Base-by-base conservation (phyloP, 2,888 invertebrate species). In the Sarcophaga rosellei region DNA sequence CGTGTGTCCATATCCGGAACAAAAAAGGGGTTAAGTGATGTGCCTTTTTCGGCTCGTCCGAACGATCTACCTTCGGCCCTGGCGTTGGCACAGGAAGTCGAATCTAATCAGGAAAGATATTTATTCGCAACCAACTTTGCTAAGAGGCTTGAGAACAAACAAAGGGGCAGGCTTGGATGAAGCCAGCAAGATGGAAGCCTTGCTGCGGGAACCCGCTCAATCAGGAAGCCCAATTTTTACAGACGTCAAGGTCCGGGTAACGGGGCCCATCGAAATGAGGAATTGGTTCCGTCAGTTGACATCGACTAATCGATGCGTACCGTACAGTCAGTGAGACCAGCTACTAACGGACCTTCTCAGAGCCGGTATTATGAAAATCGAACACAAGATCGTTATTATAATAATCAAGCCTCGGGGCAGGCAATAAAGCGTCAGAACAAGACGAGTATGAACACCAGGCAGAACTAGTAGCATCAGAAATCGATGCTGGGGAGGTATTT, bases 11-110 rank as follows among this genome's bases (percentile, higher is more conserved):
- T 87, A 17, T 86, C 79, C 1, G 85, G 81, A 8, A n/a, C 70
- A 11, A 84, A 68, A 21, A 88, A 84, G 44, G 17, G 83, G 10
- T 72, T 84, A 35, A 62, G 82, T 47, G 81, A 85, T 57, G 44
- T 88, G 17, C 73, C 87, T 21, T 85, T 84, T 47, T 74, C 82
- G 23, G 75, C 88, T 20, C 63, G 81, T 45, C 86, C 80, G n/a
- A 20, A 72, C 17, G 69, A 80, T 15, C 21, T 85, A 10, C 74
- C 85, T 15, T 74, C 78, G 8, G 77, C 74, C 10, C 21, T 84
- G 35, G 79, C 79, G 57, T 47, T 70, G 20, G 53, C 80, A 21
- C 84, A 79, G 57, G 75, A 84, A 23, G 57, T 80, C 23, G 69
- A 80, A n/a, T 63, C 76, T 6, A 84, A 81, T 35, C 70, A 74